Evolutionary conservation across 2,113 vertebrate species (phyloP).

Genomic region (Sceloporus tristichus): DNA sequence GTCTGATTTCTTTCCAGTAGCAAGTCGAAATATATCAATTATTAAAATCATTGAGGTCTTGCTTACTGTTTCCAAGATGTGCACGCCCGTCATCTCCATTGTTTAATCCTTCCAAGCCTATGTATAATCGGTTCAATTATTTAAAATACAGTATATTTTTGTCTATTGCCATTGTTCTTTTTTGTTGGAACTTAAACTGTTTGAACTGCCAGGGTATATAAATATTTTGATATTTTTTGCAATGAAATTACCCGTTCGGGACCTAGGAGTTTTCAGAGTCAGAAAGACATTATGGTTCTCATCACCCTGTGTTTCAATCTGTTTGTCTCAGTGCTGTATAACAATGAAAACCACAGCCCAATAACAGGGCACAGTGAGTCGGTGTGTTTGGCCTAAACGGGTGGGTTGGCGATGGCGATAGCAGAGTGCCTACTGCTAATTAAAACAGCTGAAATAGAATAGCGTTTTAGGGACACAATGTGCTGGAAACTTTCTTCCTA

Average conservation of each 20-base stretch:
- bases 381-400: not conserved
- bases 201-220: no score
- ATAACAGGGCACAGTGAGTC: slow-evolving; percentile 41
- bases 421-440: slow-evolving; percentile 32
- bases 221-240: not conserved
- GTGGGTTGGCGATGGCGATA: slow-evolving; percentile 10
- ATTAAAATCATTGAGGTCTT: no score
- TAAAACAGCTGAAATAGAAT: slow-evolving; percentile 63
- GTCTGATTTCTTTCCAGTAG: no score
- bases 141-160: no score
- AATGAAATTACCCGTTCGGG: not conserved
- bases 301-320: slow-evolving; percentile 6
- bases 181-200: no score
- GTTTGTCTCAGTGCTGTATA: slow-evolving; percentile 19
- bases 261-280: not conserved
- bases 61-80: no score
- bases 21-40: no score
- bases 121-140: no score
- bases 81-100: no score
- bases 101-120: no score
- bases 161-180: no score
- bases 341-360: not conserved
- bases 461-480: slow-evolving; percentile 50
- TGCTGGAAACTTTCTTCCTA: slow-evolving; percentile 59
- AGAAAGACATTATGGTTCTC: not conserved